Percentiles rank a stretch among this genome's conserved stretches.
phyloP scores from a whole-genome alignment of 2,888 invertebrate genomes.

The Crepidodera aurea region DNA sequence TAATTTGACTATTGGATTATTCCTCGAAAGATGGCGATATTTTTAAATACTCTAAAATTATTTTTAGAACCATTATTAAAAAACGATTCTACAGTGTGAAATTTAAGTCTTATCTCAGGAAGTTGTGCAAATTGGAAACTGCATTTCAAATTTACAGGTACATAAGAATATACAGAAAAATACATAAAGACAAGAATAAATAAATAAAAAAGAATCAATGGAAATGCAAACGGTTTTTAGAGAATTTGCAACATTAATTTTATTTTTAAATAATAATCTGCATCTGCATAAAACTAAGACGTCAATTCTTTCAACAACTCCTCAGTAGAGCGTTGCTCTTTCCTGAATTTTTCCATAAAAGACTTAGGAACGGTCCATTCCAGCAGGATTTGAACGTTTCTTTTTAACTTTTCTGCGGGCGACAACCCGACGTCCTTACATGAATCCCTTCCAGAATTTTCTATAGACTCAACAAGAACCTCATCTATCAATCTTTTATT shows the following conservation, averaged over 20 bases:
- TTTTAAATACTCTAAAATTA: no score
- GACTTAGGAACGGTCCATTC: constrained; percentile 83
- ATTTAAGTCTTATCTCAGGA: no score
- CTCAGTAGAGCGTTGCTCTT: constrained; percentile 78
- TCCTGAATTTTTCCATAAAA: constrained; percentile 78
- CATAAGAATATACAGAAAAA: neutral
- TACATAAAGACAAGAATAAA: no score
- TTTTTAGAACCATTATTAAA: no score
- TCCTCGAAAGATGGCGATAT: no score
- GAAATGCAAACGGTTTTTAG: no score
- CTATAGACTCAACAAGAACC: constrained; percentile 78
- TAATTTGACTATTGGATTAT: no score
- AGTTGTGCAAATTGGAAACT: no score
- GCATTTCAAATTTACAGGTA: no score
- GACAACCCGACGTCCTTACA: constrained; percentile 67
- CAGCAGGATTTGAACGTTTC: constrained; percentile 79
- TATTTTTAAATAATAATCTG: neutral
- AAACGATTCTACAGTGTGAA: no score
- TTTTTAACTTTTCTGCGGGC: constrained; percentile 72
- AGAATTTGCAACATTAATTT: no score
- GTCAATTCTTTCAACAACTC: constrained; percentile 81
- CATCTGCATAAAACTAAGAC: constrained; percentile 54
- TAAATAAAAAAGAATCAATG: no score
- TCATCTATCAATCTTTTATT: constrained; percentile 81
- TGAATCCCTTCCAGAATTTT: constrained; percentile 75